Conservation (phyloP, 1,140 invertebrate species). For the Hyphantria cunea region DNA sequence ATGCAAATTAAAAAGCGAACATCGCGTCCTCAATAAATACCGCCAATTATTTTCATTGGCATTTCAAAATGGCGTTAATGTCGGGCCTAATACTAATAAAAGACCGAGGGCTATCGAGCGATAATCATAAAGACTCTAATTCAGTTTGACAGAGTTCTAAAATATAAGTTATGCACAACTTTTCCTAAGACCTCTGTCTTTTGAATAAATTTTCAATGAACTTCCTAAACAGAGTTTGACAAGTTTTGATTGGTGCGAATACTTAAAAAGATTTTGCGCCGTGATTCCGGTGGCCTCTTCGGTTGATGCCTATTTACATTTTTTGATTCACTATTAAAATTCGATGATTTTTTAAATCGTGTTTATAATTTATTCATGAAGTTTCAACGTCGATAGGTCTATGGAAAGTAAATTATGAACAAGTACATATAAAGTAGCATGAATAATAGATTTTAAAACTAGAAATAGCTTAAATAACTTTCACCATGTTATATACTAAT, state of each 20-base stretch:
- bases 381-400: neutral
- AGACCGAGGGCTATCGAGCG: conserved; percentile 35
- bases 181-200: conserved; percentile 53
- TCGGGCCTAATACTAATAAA: conserved; percentile 28
- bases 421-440: neutral
- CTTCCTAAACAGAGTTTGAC: conserved; percentile 61
- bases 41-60: conserved; percentile 17
- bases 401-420: neutral
- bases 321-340: conserved; percentile 18
- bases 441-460: neutral
- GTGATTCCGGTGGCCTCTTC: conserved; percentile 32
- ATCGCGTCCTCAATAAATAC: conserved; percentile 5
- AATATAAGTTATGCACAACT: conserved; percentile 59
- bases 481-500: too few relatives aligned
- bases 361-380: neutral
- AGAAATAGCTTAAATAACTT: neutral
- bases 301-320: conserved; percentile 32
- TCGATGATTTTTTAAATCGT: conserved; percentile 5
- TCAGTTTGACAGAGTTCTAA: conserved; percentile 56
- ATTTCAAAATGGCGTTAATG: conserved; percentile 14
- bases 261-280: conserved; percentile 37
- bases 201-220: conserved; percentile 69
- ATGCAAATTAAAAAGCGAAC: conserved; percentile 10
- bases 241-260: conserved; percentile 63
- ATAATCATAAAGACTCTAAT: conserved; percentile 55